These are phyloP conservation scores for Chrysaora quinquecirrha DNA, from an alignment of 30 jellyfish, hydroid and myxozoan genomes.

Conservation along the genomic window DNA sequence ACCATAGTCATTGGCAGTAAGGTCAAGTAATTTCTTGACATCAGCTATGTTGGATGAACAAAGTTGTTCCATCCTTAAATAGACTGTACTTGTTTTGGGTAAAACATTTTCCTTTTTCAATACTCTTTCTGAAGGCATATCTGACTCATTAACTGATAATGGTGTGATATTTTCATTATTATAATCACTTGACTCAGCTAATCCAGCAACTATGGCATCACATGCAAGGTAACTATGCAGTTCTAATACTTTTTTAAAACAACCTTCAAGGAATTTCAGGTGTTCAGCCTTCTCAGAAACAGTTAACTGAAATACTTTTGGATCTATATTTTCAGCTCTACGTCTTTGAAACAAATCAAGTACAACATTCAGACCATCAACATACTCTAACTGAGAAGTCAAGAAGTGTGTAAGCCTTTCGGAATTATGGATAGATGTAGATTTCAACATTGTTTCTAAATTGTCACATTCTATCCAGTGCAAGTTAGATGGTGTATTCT, in stretches of 20 bases:
- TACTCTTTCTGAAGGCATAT: slow-evolving; percentile 15
- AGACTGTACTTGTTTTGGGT: slow-evolving; percentile 9
- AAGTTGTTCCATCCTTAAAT: slow-evolving; percentile 30
- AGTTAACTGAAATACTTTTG: neutral
- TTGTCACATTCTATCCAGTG: no score
- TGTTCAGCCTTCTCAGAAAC: neutral
- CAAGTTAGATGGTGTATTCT: slow-evolving; percentile 10
- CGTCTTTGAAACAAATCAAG: neutral
- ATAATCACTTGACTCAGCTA: neutral
- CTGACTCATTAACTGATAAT: neutral
- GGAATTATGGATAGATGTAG: slow-evolving; percentile 38
- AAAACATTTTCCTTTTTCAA: neutral
- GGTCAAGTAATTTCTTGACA: slow-evolving; percentile 7
- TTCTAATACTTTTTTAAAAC: no score
- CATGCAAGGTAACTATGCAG: slow-evolving; percentile 5
- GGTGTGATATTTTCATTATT: neutral
- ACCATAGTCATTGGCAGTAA: slow-evolving; percentile 25
- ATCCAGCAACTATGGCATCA: slow-evolving; percentile 2
- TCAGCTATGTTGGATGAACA: slow-evolving; percentile 7
- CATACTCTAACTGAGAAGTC: slow-evolving; percentile 36
- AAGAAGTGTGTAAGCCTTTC: slow-evolving; percentile 40
- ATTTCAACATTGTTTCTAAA: no score
- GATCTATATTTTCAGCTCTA: neutral
- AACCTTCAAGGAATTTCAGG: neutral
- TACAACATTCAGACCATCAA: neutral